phyloP scores from a whole-genome alignment of 2,888 invertebrate genomes.

The Stegana nigrithorax region DNA sequence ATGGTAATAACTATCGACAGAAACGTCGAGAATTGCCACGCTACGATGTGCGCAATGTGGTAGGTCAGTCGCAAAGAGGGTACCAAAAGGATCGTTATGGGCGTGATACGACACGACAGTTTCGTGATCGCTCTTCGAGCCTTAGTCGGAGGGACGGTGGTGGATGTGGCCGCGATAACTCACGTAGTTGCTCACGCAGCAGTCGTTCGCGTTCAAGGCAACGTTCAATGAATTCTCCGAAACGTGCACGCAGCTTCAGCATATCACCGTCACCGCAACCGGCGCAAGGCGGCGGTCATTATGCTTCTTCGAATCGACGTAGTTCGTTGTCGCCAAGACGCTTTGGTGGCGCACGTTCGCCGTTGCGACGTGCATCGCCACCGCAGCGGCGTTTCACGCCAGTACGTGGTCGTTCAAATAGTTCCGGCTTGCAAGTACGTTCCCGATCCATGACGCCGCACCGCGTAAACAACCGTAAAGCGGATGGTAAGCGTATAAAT shows the following conservation, averaged over 20 bases:
- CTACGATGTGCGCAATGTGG: constrained; percentile 84
- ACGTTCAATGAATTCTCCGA: constrained; percentile 36
- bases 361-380: background rate
- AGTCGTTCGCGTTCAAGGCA: constrained; percentile 57
- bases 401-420: constrained; percentile 38
- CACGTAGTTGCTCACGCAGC: constrained; percentile 45
- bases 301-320: constrained; percentile 29
- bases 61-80: constrained; percentile 71
- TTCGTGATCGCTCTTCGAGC: constrained; percentile 63
- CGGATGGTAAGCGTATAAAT: constrained; percentile 31
- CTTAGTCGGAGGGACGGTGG: constrained; percentile 47
- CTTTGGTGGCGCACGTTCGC: constrained; percentile 23
- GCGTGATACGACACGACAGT: constrained; percentile 74
- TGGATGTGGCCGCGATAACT: too few relatives aligned
- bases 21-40: constrained; percentile 84
- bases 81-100: constrained; percentile 81
- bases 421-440: constrained; percentile 26
- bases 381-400: constrained; percentile 33
- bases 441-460: constrained; percentile 60
- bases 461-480: constrained; percentile 48
- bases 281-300: constrained; percentile 23
- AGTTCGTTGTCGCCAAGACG: constrained; percentile 48
- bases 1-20: constrained; percentile 50
- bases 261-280: constrained; percentile 62
- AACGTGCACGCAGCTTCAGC: constrained; percentile 57